Percentiles rank a stretch among this genome's conserved stretches.
phyloP scores from a whole-genome alignment of 2,113 vertebrate genomes.

The Halichoeres trimaculatus region DNA sequence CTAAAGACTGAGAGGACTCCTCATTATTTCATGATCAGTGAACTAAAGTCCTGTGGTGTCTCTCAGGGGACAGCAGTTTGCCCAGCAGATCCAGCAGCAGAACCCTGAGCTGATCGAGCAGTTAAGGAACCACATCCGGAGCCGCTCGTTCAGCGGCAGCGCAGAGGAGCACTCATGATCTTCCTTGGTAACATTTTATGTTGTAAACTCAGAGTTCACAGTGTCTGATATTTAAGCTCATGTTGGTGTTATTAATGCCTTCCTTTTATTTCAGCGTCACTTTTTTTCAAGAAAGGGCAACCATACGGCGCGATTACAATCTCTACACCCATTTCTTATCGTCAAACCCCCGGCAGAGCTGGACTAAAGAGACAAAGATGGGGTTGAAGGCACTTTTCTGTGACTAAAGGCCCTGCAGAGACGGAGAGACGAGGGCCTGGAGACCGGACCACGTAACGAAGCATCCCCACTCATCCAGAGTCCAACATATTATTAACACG shows the following conservation, averaged over 20 bases:
- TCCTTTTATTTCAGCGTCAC: constrained; percentile 36
- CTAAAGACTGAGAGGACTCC: too few relatives aligned
- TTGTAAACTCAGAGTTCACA: too few relatives aligned
- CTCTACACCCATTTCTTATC: constrained; percentile 80
- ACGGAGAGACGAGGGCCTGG: constrained; percentile 20
- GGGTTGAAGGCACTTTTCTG: constrained; percentile 76
- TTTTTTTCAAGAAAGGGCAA: constrained; percentile 46
- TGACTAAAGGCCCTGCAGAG: constrained; percentile 46
- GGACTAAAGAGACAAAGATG: constrained; percentile 67
- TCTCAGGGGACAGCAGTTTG: constrained; percentile 97
- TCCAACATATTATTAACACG: constrained; percentile 37
- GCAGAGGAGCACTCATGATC: constrained; percentile 95
- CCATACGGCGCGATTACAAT: constrained; percentile 74
- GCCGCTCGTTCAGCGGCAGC: constrained; percentile 95
- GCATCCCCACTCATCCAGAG: constrained; percentile 48
- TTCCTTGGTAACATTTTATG: constrained; percentile 32
- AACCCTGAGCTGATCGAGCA: constrained; percentile 98
- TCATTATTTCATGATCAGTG: too few relatives aligned
- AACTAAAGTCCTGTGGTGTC: too few relatives aligned
- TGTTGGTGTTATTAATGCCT: neutral
- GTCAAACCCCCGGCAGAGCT: constrained; percentile 69
- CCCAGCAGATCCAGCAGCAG: constrained; percentile 99
- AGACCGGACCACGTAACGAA: constrained; percentile 38
- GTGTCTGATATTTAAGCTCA: too few relatives aligned
- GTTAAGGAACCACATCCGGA: constrained; percentile 95